These are phyloP conservation scores for Cyphomyrus discorhynchus DNA, from an alignment of 2,113 vertebrate genomes.

Conservation along the genomic window DNA sequence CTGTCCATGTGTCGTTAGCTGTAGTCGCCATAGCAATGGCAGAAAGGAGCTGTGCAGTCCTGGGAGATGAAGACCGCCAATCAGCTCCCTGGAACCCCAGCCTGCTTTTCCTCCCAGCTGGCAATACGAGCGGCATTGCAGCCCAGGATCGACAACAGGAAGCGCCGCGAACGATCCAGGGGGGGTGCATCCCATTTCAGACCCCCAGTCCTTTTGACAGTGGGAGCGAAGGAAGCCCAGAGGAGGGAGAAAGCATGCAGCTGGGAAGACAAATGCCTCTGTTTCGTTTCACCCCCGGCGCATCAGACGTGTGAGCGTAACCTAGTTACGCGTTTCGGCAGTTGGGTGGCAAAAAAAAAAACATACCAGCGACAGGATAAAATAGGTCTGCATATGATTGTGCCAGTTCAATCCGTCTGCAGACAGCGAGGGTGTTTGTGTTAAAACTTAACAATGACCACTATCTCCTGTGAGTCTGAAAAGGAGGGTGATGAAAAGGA, in stretches of 20 bases:
- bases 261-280: not conserved
- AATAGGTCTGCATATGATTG: not conserved
- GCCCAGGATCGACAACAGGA: not conserved
- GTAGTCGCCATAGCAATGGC: not conserved
- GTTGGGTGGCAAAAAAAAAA: not conserved
- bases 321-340: not conserved
- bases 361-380: not conserved
- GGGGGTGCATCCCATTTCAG: not conserved
- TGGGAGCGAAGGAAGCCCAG: not conserved
- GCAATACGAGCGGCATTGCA: not conserved
- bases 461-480: not conserved
- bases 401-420: not conserved
- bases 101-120: not conserved
- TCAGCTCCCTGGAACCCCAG: not conserved
- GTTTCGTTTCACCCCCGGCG: not conserved
- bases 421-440: not conserved
- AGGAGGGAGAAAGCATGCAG: not conserved
- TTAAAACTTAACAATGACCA: not conserved
- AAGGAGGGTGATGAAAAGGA: not conserved
- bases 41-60: not conserved
- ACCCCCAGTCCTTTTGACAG: constrained; percentile 6
- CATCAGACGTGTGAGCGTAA: not conserved
- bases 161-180: not conserved
- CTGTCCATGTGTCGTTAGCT: not conserved
- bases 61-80: not conserved